phyloP scores from a whole-genome alignment of 2,797 vertebrate genomes.

The Chromis chromis region DNA sequence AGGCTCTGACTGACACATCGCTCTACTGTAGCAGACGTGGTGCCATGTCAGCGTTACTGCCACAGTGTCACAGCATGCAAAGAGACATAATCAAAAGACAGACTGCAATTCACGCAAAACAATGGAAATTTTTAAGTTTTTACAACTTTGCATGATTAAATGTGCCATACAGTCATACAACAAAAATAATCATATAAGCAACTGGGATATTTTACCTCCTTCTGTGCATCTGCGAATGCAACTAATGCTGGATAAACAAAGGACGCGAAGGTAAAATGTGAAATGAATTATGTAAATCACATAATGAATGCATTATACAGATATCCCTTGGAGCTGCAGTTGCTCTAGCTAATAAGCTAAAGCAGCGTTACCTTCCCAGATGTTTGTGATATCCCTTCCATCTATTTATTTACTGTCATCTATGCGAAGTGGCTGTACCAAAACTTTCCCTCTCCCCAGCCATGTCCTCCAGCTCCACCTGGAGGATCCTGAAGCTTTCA shows the following conservation, averaged over 20 bases:
- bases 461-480: constrained; percentile 8
- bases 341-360: background rate
- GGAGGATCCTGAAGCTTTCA: constrained; percentile 25
- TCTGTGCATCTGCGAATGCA: background rate
- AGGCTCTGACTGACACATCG: constrained; percentile 36
- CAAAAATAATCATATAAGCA: background rate
- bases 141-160: background rate
- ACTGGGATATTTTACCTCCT: background rate
- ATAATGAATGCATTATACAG: constrained; percentile 3
- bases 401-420: constrained; percentile 9
- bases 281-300: background rate
- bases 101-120: constrained; percentile 15
- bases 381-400: constrained; percentile 13
- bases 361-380: constrained; percentile 3
- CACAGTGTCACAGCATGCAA: background rate
- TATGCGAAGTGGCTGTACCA: background rate
- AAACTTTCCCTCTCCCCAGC: background rate
- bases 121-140: background rate
- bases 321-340: background rate
- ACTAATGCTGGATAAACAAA: background rate
- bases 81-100: background rate
- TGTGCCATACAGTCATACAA: background rate
- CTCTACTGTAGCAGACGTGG: constrained; percentile 21
- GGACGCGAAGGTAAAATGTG: background rate
- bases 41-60: constrained; percentile 41